Evolutionary conservation across 1,140 invertebrate genomes (phyloP).

Genomic region (Hycleus phaleratus): DNA sequence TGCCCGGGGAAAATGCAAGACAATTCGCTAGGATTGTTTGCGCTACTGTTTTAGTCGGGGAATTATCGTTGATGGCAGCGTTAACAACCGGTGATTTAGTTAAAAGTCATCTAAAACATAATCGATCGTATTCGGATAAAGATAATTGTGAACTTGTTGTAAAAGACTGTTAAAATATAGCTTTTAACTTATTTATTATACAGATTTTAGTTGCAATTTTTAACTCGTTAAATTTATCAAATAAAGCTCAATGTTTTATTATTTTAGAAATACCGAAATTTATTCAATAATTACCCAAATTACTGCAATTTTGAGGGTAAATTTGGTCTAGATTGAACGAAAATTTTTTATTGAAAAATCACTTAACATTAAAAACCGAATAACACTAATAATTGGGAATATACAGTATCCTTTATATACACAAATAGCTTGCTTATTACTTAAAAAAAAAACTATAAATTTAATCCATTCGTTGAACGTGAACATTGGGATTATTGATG

Average conservation of each 20-base stretch:
- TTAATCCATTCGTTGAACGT: conserved; percentile 11
- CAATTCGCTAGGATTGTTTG: conserved; percentile 85
- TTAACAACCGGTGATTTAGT: conserved; percentile 92
- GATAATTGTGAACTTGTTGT: conserved; percentile 6
- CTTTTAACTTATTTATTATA: neutral
- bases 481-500: conserved; percentile 33
- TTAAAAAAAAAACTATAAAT: neutral
- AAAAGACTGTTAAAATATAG: conserved; percentile 1
- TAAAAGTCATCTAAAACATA: conserved; percentile 85
- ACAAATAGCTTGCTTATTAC: no score
- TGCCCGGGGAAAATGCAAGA: conserved; percentile 78
- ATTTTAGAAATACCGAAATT: no score
- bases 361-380: no score
- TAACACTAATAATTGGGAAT: no score
- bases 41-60: conserved; percentile 91
- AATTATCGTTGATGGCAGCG: conserved; percentile 94
- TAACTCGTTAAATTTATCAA: no score
- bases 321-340: no score
- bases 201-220: neutral
- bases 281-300: no score
- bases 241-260: no score
- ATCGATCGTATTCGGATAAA: conserved; percentile 49
- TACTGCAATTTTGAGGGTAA: no score
- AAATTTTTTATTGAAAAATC: no score
- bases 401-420: no score